Conservation (phyloP, 1,140 invertebrate genomes). For the Riptortus pedestris region DNA sequence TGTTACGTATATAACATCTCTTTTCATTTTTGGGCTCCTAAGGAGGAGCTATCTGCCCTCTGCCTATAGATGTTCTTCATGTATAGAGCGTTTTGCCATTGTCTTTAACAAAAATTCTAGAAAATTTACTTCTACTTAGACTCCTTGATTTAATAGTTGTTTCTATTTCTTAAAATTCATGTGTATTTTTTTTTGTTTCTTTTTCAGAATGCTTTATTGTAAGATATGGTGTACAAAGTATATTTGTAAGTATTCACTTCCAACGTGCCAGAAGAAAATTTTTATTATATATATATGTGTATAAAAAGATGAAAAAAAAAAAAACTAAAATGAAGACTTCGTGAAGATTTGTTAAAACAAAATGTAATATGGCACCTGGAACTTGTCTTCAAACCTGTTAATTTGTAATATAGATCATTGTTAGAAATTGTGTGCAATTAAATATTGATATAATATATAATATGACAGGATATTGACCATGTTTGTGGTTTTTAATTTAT, state of each 20-base stretch:
- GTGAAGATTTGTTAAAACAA: slow-evolving; percentile 1
- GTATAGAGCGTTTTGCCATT: no score
- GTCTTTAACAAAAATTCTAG: no score
- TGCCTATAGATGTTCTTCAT: no score
- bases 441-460: neutral
- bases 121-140: no score
- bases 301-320: no score
- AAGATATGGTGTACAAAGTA: slow-evolving; percentile 13
- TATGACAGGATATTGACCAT: slow-evolving; percentile 1
- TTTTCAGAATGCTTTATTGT: slow-evolving; percentile 18
- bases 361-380: slow-evolving; percentile 1
- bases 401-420: slow-evolving; percentile 4
- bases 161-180: neutral
- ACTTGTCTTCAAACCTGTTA: neutral
- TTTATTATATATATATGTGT: no score
- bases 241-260: slow-evolving; percentile 14
- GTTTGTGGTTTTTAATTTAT: slow-evolving; percentile 10
- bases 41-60: no score
- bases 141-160: no score
- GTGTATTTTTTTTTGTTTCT: neutral
- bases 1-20: no score
- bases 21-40: no score
- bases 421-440: slow-evolving; percentile 10
- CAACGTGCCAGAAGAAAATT: slow-evolving; percentile 4
- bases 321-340: neutral